phyloP scores from a whole-genome alignment of 2,797 vertebrate genomes.

The Chelon labrosus region DNA sequence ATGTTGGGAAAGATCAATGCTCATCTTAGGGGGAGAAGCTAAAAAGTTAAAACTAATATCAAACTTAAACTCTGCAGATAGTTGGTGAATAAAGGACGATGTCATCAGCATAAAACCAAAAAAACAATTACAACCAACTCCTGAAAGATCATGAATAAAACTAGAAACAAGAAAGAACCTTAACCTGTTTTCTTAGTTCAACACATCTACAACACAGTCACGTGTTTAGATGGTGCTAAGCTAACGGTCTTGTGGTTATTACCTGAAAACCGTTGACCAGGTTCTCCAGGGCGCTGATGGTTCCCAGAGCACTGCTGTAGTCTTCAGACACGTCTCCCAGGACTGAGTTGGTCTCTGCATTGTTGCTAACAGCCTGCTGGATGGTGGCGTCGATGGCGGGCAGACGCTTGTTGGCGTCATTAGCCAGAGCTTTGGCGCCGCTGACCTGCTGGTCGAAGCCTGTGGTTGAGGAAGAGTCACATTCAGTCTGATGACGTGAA shows the following conservation, averaged over 20 bases:
- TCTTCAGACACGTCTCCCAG: conserved; percentile 74
- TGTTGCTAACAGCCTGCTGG: conserved; percentile 80
- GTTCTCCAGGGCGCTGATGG: conserved; percentile 42
- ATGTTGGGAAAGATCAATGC: no score
- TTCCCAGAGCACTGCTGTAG: conserved; percentile 24
- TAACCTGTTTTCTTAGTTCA: no score
- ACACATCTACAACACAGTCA: no score
- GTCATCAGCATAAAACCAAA: no score
- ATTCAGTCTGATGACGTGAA: neutral
- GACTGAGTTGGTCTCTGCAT: conserved; percentile 68
- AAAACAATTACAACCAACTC: no score
- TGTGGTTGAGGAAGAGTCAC: conserved; percentile 58
- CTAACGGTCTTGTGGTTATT: neutral
- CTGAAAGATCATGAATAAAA: no score
- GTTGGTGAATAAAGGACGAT: no score
- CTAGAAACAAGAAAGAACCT: no score
- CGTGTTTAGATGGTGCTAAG: neutral
- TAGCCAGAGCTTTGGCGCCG: conserved; percentile 80
- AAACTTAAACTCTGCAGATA: neutral
- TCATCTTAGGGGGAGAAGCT: no score
- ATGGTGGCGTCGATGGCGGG: conserved; percentile 85
- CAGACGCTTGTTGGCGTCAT: conserved; percentile 88
- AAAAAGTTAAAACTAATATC: no score
- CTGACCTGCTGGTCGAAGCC: conserved; percentile 89
- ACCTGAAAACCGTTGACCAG: conserved; percentile 76